Conservation (phyloP, 2,113 vertebrate genomes). For the Zosterops lateralis region DNA sequence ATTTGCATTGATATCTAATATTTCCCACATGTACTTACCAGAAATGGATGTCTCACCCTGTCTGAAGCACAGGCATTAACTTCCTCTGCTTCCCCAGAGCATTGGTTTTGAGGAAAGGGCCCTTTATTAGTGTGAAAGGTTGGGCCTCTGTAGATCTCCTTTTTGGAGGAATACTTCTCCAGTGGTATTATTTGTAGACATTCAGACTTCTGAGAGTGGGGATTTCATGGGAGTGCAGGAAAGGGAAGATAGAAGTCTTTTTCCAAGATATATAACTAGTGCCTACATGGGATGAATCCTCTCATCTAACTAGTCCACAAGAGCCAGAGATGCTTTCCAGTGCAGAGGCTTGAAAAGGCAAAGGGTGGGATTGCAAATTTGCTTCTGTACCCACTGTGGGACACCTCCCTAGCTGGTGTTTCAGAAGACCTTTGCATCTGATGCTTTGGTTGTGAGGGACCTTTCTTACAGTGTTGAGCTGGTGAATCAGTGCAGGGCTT, state of each 20-base stretch:
- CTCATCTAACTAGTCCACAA: background rate
- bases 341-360: background rate
- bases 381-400: background rate
- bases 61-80: background rate
- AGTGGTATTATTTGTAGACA: background rate
- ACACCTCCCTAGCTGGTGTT: background rate
- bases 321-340: background rate
- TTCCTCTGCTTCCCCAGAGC: background rate
- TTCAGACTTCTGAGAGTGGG: background rate
- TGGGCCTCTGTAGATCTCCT: background rate
- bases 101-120: background rate
- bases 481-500: background rate
- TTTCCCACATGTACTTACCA: background rate
- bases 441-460: background rate
- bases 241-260: background rate
- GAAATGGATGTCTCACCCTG: background rate
- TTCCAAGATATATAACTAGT: background rate
- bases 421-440: background rate
- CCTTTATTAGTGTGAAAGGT: background rate
- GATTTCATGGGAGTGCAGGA: background rate
- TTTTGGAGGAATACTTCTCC: background rate
- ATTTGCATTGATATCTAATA: conserved; percentile 11
- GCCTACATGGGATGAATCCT: background rate
- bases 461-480: background rate
- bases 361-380: background rate